These are phyloP conservation scores for Chrysolina americana DNA, from an alignment of 2,888 invertebrate species.

Conservation along the genomic window DNA sequence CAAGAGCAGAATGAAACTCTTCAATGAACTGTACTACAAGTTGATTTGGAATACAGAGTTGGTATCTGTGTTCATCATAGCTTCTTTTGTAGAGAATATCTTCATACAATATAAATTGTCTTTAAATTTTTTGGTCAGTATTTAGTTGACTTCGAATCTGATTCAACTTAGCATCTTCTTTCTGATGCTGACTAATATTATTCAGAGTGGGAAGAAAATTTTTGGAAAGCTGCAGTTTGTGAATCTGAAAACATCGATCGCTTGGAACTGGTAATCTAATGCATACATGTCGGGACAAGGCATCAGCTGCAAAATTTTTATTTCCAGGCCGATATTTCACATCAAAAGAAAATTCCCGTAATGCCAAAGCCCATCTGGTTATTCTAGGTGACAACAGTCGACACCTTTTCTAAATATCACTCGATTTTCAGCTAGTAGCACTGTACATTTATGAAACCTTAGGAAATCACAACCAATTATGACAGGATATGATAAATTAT, in stretches of 20 bases:
- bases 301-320: background rate
- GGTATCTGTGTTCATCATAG: constrained; percentile 10
- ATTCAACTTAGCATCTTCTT: background rate
- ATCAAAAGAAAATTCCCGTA: no score
- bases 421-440: background rate
- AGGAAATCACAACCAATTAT: no score
- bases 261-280: no score
- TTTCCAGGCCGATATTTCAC: no score
- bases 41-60: constrained; percentile 8
- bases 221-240: no score
- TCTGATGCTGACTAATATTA: background rate
- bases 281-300: background rate
- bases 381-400: no score
- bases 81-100: constrained; percentile 15
- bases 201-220: background rate
- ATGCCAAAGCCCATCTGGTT: no score
- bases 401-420: background rate
- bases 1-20: background rate
- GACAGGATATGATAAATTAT: background rate
- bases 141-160: background rate
- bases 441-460: background rate
- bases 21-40: constrained; percentile 2
- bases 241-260: no score
- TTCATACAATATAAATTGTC: constrained; percentile 6
- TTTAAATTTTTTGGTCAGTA: background rate